phyloP scores from a whole-genome alignment of 2,888 invertebrate genomes.

The Polia nebulosa region DNA sequence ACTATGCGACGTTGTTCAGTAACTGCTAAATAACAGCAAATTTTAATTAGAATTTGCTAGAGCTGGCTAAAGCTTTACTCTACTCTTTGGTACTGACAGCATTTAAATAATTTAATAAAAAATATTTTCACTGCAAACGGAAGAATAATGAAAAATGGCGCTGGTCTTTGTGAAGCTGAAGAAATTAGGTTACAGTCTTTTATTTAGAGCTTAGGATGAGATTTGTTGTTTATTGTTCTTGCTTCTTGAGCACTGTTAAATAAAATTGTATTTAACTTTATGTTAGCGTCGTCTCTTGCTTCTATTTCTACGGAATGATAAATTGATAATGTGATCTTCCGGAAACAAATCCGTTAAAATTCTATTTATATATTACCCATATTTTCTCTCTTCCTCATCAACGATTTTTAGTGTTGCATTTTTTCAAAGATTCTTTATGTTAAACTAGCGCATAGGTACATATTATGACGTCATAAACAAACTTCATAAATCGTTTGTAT shows the following conservation, averaged over 20 bases:
- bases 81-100: constrained; percentile 13
- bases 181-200: neutral
- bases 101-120: constrained; percentile 41
- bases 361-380: no score
- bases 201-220: neutral
- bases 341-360: no score
- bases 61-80: neutral
- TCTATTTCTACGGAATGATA: neutral
- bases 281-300: no score
- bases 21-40: constrained; percentile 11
- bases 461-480: no score
- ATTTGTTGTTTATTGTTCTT: neutral
- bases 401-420: no score
- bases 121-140: constrained; percentile 16
- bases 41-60: constrained; percentile 39
- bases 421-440: no score
- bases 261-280: neutral
- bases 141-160: neutral
- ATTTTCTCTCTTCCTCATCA: no score
- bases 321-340: no score
- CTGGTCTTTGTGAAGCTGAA: neutral
- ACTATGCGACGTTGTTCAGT: constrained; percentile 21
- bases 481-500: no score
- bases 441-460: no score
- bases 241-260: neutral